Percentiles rank a stretch among this genome's conserved stretches.
Evolutionary conservation across 2,113 vertebrate genomes (phyloP).

Genomic region (Tragulus kanchil): DNA sequence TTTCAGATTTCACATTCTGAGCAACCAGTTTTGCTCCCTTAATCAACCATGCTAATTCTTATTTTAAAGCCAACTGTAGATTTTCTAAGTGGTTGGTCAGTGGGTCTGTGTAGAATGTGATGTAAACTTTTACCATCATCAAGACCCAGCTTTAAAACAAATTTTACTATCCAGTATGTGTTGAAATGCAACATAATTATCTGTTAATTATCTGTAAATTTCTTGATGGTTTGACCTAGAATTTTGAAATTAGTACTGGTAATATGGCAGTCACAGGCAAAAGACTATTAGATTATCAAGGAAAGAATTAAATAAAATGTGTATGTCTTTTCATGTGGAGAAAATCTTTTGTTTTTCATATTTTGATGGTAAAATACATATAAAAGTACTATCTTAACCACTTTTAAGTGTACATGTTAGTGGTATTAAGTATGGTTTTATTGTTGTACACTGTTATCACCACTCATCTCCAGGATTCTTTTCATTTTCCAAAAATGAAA

Average conservation of each 20-base stretch:
- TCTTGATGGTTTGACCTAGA: not conserved
- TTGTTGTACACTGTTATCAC: not conserved
- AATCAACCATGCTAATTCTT: not conserved
- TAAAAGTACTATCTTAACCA: too few relatives aligned
- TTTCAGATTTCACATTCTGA: not conserved
- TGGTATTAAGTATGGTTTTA: not conserved
- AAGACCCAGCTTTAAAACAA: not conserved
- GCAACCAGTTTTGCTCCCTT: not conserved
- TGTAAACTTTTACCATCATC: not conserved
- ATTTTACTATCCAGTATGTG: not conserved
- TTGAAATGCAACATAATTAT: not conserved
- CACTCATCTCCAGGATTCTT: not conserved
- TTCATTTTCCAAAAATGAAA: not conserved
- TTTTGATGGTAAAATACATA: not conserved
- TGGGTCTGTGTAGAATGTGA: not conserved
- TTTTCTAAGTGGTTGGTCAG: not conserved
- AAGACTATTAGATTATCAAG: not conserved
- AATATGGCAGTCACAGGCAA: not conserved
- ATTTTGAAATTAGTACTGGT: not conserved
- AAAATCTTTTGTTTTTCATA: not conserved
- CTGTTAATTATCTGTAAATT: not conserved
- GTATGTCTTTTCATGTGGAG: not conserved
- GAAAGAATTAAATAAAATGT: slow-evolving; percentile 1
- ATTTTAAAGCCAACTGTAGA: not conserved
- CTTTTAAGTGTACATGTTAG: not conserved